A percentile compares a stretch with the other conserved stretches of the same genome.
These are phyloP conservation scores for Ptilorrhoa leucosticta DNA, from an alignment of 2,113 vertebrate species.

Conservation along the genomic window DNA sequence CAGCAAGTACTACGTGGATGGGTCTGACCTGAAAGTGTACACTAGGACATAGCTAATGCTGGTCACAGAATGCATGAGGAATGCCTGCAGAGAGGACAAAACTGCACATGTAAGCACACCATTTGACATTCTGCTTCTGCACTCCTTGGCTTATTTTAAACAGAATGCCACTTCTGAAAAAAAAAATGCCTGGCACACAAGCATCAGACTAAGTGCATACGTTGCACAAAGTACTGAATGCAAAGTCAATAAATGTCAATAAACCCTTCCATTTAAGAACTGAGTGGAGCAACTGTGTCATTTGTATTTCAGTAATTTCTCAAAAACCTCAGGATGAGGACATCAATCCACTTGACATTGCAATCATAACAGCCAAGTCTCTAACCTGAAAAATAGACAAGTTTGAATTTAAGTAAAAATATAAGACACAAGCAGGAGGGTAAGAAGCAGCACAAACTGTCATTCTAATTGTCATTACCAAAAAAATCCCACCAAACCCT, in stretches of 20 bases:
- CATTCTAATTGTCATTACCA: neutral
- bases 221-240: neutral
- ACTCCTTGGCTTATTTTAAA: neutral
- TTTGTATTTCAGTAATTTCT: neutral
- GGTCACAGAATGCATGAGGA: neutral
- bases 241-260: neutral
- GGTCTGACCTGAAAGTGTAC: neutral
- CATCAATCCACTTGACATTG: neutral
- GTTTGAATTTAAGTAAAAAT: neutral
- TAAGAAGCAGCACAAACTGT: neutral
- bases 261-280: neutral
- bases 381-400: neutral
- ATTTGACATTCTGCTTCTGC: neutral
- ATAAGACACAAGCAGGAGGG: neutral
- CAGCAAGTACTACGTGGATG: neutral
- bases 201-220: neutral
- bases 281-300: neutral
- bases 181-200: neutral
- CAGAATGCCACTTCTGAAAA: neutral
- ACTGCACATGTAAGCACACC: neutral
- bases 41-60: neutral
- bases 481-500: neutral
- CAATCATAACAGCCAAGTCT: neutral
- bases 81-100: neutral
- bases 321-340: neutral